Evolutionary conservation across 2,888 invertebrate genomes (phyloP).

Genomic region (Tenthredo notha): DNA sequence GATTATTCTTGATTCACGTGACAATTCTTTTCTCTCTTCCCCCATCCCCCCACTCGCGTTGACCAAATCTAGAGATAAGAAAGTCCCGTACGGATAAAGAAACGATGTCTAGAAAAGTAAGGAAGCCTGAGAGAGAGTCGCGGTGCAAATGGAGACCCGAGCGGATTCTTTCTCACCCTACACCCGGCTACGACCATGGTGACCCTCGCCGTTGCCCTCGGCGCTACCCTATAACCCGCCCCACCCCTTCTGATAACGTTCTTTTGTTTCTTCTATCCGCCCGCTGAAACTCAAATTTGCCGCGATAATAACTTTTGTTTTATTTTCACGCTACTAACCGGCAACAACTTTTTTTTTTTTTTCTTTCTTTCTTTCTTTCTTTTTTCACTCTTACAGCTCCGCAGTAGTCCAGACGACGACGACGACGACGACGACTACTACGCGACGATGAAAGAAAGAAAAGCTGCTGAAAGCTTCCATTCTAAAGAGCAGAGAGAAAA

Average conservation of each 20-base stretch:
- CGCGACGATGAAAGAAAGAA: neutral
- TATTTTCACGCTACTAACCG: slow-evolving; percentile 49
- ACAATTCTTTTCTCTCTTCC: slow-evolving; percentile 35
- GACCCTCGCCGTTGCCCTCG: slow-evolving; percentile 22
- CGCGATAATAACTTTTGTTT: slow-evolving; percentile 61
- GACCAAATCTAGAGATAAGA: slow-evolving; percentile 55
- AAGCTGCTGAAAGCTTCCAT: neutral
- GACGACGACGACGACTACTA: neutral
- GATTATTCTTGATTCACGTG: slow-evolving; percentile 27
- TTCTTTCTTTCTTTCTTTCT: neutral
- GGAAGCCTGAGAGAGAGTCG: slow-evolving; percentile 43
- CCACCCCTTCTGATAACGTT: slow-evolving; percentile 40
- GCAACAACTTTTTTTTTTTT: slow-evolving; percentile 34
- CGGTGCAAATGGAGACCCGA: slow-evolving; percentile 55
- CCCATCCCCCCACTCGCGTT: neutral
- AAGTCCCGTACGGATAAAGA: slow-evolving; percentile 59
- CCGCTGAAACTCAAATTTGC: slow-evolving; percentile 60
- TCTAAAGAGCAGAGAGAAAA: neutral
- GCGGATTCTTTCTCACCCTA: slow-evolving; percentile 59
- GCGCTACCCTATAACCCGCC: slow-evolving; percentile 20
- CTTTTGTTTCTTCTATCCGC: slow-evolving; percentile 48
- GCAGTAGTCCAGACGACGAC: neutral
- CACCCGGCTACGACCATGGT: neutral
- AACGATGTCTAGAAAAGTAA: slow-evolving; percentile 60
- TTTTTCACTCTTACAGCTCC: neutral